A percentile compares a stretch with the other conserved stretches of the same genome.
These are phyloP conservation scores for Heliconius melpomene DNA, from an alignment of 1,140 invertebrate genomes.

Conservation along the genomic window DNA sequence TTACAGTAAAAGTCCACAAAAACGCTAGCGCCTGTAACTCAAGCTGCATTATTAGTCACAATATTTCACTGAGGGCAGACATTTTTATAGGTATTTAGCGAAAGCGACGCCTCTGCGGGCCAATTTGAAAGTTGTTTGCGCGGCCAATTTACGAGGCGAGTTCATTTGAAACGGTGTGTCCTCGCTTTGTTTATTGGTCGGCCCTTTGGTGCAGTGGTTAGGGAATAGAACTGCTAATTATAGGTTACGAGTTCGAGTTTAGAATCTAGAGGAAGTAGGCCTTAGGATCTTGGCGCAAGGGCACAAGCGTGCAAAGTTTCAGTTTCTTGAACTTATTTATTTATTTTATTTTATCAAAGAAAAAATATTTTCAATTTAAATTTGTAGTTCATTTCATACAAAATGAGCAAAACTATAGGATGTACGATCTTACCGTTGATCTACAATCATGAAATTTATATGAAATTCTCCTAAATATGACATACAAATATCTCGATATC, in stretches of 20 bases:
- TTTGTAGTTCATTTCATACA: too few species aligned
- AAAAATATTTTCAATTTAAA: too few species aligned
- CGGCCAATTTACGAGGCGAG: constrained; percentile 65
- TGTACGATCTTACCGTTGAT: too few species aligned
- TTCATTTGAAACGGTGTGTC: constrained; percentile 61
- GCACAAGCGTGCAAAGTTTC: too few species aligned
- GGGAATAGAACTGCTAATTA: background rate
- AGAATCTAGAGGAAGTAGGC: too few species aligned
- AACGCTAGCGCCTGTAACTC: constrained; percentile 27
- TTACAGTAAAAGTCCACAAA: background rate
- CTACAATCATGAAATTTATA: too few species aligned
- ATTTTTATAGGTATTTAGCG: constrained; percentile 81
- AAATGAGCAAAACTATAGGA: too few species aligned
- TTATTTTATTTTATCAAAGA: too few species aligned
- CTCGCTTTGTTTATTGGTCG: constrained; percentile 51
- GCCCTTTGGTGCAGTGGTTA: background rate
- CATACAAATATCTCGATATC: too few species aligned
- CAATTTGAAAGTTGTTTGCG: constrained; percentile 80
- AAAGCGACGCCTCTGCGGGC: constrained; percentile 75
- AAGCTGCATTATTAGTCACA: constrained; percentile 62
- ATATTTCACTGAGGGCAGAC: constrained; percentile 76
- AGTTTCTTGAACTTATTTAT: too few species aligned
- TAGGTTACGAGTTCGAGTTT: background rate
- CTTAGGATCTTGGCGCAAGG: too few species aligned
- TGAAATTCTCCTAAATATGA: too few species aligned